These are phyloP conservation scores for Brachionus plicatilis DNA, from an alignment of 1,140 invertebrate species.

Conservation along the genomic window DNA sequence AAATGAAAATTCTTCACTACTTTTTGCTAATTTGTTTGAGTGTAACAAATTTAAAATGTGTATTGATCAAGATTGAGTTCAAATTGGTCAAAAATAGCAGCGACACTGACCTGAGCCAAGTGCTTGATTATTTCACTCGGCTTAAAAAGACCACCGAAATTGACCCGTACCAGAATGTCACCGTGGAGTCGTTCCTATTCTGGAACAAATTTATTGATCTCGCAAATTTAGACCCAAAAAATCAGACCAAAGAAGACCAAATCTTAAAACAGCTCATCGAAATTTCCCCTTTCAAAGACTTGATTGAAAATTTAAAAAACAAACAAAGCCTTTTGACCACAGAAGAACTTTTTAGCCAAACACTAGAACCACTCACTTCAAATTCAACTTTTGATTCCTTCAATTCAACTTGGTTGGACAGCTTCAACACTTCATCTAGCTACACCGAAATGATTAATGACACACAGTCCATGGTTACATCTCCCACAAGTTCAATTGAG, in stretches of 20 bases:
- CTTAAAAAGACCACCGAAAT: neutral
- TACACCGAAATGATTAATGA: neutral
- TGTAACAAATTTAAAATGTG: neutral
- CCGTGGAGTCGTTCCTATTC: neutral
- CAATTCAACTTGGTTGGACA: neutral
- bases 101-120: neutral
- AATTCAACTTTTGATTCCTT: neutral
- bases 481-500: neutral
- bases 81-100: constrained; percentile 27
- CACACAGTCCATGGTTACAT: neutral
- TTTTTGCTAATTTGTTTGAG: neutral
- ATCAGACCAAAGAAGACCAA: constrained; percentile 17
- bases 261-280: neutral
- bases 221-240: neutral
- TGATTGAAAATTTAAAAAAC: neutral
- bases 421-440: neutral
- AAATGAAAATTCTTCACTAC: neutral
- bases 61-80: constrained; percentile 13
- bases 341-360: neutral
- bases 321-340: neutral
- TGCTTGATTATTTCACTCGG: neutral
- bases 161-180: neutral
- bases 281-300: neutral
- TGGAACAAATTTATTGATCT: constrained; percentile 27
- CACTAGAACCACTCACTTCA: neutral